Evolutionary conservation across 2,113 vertebrate species (phyloP), one percentile per base, ranked within the genome.

Genomic region (Petrocephalus microphthalmus): DNA sequence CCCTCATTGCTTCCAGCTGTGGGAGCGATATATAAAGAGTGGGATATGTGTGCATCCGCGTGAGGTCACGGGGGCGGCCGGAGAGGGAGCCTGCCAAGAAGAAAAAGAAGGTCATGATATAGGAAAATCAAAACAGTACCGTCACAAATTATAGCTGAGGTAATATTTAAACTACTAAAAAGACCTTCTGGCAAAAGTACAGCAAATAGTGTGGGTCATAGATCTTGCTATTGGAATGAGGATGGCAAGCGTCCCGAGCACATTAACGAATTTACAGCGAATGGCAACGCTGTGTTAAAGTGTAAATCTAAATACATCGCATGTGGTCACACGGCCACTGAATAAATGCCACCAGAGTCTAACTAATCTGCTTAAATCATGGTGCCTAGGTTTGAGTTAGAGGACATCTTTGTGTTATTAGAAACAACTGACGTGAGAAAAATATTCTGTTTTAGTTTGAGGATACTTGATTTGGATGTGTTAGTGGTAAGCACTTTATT

Each of bases 1-100:
- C 90, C 91, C 93, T 95, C 94, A 95, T 94, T 95, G 92, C 93
- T 95, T 94, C 94, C 94, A 95, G 94, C 94, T 95, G 94, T 94
- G 93, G 93, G 92, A 88, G 89, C 91, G 92, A 92, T 92, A 92
- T 89, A 82, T 91, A 92, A 90, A 88, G 90, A 91, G 85, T 87
- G 88, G 84, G 71, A 78, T 42, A 89, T 85, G 57, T 57, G 42
- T 90, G 82, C 81, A 87, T 91, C 45, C 90, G 89, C 90, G 84
- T 91, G 89, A 90, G 87, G 87, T 88, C 78, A 84, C 13, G 74
- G 78, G 87, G 52, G 74, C 54, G 81, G 60, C 74, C 78, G 45
- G 7, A 45, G 54, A 51, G 53, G 37, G 33, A 47, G 78, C 22
- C n/a, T 33, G 87, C 87, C 87, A 84, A 84, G 78, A 60, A 84